Conservation (phyloP, 2,888 invertebrate species). For the Asteroscopus sphinx region DNA sequence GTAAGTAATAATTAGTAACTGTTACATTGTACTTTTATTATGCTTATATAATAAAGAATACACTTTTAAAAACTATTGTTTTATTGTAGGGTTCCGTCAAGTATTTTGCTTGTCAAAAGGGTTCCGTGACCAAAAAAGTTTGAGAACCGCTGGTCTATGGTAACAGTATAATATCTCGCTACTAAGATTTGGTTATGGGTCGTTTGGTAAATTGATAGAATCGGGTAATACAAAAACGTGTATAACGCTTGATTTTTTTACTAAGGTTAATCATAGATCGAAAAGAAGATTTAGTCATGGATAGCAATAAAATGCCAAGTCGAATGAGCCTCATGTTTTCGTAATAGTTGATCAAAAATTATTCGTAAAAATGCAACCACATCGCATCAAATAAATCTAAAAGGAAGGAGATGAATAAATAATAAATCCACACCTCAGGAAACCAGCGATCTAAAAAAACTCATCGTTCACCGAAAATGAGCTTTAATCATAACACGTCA, state of each 20-base stretch:
- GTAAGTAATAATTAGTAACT: too few species aligned
- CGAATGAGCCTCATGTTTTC: neutral
- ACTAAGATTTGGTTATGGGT: constrained; percentile 73
- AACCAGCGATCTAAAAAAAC: constrained; percentile 3
- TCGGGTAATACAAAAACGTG: constrained; percentile 52
- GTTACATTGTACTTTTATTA: too few species aligned
- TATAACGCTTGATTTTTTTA: constrained; percentile 24
- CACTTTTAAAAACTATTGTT: too few species aligned
- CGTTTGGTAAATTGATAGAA: constrained; percentile 68
- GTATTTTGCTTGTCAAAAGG: too few species aligned
- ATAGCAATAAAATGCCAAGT: constrained; percentile 41
- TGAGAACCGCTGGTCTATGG: constrained; percentile 54
- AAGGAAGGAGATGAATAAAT: constrained; percentile 6
- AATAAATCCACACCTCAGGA: constrained; percentile 23
- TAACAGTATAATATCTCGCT: constrained; percentile 70
- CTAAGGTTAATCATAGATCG: constrained; percentile 8
- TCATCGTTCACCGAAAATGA: constrained; percentile 30
- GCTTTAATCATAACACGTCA: constrained; percentile 58
- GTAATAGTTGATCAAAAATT: constrained; percentile 19
- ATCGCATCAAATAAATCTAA: constrained; percentile 1
- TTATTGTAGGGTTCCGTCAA: too few species aligned
- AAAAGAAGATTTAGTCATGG: constrained; percentile 33
- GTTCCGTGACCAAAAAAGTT: too few species aligned
- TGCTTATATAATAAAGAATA: too few species aligned
- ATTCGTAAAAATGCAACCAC: constrained; percentile 1